Evolutionary conservation across 2,797 vertebrate species (phyloP).

Genomic region (Onychomys torridus): DNA sequence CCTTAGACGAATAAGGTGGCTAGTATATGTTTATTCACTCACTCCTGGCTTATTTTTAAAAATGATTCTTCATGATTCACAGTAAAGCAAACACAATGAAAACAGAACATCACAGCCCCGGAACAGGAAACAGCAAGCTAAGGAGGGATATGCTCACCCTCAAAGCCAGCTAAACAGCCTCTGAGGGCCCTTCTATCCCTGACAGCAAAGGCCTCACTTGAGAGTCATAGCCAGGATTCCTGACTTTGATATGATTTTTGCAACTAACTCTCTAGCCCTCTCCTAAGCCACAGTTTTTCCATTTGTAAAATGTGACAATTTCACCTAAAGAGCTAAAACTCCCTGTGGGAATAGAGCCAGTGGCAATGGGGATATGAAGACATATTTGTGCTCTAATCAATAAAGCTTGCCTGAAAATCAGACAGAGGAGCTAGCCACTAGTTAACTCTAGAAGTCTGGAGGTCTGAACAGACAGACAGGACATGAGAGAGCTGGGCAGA

Average conservation of each 20-base stretch:
- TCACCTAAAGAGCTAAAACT: not conserved
- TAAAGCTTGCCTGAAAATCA: too few species aligned
- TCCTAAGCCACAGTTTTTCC: conserved; percentile 32
- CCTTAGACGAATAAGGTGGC: not conserved
- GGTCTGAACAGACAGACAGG: too few species aligned
- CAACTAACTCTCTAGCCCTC: not conserved
- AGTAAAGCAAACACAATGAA: conserved; percentile 52
- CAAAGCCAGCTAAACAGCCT: not conserved
- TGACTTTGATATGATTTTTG: not conserved
- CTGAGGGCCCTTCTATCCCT: not conserved
- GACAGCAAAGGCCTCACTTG: not conserved
- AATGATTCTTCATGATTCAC: not conserved
- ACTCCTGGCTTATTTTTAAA: conserved; percentile 46
- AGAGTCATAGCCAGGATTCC: not conserved
- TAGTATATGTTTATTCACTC: conserved; percentile 48
- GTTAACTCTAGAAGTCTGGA: too few species aligned
- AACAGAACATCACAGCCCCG: conserved; percentile 6
- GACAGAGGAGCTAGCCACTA: too few species aligned
- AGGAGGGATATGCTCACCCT: not conserved
- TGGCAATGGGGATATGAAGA: not conserved
- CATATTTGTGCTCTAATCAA: too few species aligned
- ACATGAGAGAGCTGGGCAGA: too few species aligned
- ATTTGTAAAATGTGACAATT: conserved; percentile 42
- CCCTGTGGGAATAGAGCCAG: not conserved
- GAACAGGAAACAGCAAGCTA: not conserved